Percentiles rank a stretch among this genome's conserved stretches.
phyloP scores from a whole-genome alignment of 2,888 invertebrate genomes.

The Lutraria lutraria region DNA sequence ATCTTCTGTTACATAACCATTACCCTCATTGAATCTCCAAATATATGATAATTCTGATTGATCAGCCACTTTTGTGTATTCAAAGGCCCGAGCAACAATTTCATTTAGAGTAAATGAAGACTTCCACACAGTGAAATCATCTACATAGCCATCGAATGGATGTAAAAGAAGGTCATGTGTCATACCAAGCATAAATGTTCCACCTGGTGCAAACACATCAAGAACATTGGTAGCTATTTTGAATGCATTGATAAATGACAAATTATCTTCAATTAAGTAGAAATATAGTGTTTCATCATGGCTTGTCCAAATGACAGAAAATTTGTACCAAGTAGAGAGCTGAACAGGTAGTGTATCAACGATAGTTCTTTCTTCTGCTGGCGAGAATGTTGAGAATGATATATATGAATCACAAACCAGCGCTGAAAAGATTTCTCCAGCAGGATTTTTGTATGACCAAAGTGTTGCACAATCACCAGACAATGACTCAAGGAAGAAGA shows the following conservation, averaged over 20 bases:
- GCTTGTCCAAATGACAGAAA: conserved; percentile 72
- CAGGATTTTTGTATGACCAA: conserved; percentile 71
- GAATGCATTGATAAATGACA: conserved; percentile 52
- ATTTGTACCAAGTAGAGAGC: conserved; percentile 75
- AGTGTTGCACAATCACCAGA: conserved; percentile 68
- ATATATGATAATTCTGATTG: conserved; percentile 62
- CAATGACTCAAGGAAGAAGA: conserved; percentile 69
- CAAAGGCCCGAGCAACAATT: conserved; percentile 69
- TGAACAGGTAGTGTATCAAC: conserved; percentile 66
- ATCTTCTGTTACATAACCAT: conserved; percentile 63
- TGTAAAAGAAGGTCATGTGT: conserved; percentile 67
- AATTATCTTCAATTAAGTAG: conserved; percentile 65
- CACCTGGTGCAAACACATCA: conserved; percentile 70
- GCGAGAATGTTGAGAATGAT: conserved; percentile 54
- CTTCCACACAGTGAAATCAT: conserved; percentile 78
- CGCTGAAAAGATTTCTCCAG: conserved; percentile 50
- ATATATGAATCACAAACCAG: conserved; percentile 67
- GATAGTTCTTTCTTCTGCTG: conserved; percentile 27
- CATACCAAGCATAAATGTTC: conserved; percentile 76
- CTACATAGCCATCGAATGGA: conserved; percentile 73
- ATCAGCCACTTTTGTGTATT: conserved; percentile 42
- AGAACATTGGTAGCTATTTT: conserved; percentile 32
- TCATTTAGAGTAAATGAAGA: conserved; percentile 62
- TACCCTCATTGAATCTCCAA: conserved; percentile 76
- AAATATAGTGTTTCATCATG: conserved; percentile 58